These are phyloP conservation scores for Pollicipes pollicipes DNA, from an alignment of 1,140 invertebrate genomes.

Conservation along the genomic window DNA sequence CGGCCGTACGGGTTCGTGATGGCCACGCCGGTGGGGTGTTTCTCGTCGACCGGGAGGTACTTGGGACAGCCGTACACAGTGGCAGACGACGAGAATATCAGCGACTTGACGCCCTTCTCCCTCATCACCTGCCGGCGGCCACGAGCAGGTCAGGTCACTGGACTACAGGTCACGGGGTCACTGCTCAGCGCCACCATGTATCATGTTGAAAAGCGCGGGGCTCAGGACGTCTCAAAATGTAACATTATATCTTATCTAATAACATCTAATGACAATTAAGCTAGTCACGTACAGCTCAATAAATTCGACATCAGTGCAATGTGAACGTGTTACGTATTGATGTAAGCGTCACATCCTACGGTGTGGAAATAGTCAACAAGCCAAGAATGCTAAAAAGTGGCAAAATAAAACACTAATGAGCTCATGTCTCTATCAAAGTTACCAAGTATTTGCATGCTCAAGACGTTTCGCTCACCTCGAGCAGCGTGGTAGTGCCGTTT, in stretches of 20 bases:
- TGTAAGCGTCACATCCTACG: too few species aligned
- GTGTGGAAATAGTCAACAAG: too few species aligned
- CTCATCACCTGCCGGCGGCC: conserved; percentile 49
- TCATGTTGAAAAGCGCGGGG: conserved; percentile 32
- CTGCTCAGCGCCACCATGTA: too few species aligned
- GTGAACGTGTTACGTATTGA: too few species aligned
- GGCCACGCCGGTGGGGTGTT: conserved; percentile 34
- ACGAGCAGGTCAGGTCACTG: neutral
- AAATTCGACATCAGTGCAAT: too few species aligned
- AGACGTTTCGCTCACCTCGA: conserved; percentile 52
- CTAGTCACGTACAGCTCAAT: neutral
- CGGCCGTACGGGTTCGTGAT: conserved; percentile 49
- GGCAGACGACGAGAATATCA: conserved; percentile 90
- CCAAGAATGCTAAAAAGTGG: too few species aligned
- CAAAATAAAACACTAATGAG: too few species aligned
- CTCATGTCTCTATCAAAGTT: too few species aligned
- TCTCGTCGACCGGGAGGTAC: conserved; percentile 57
- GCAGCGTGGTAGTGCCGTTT: conserved; percentile 67
- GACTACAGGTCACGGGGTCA: too few species aligned
- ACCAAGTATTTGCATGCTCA: neutral
- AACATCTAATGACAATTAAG: neutral
- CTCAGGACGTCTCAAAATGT: too few species aligned
- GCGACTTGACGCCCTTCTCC: conserved; percentile 46
- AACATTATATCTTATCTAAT: too few species aligned
- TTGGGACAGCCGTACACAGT: conserved; percentile 84